A percentile compares a stretch with the other conserved stretches of the same genome.
phyloP scores from a whole-genome alignment of 2,797 vertebrate species.

The Notoglanidium macrostoma region DNA sequence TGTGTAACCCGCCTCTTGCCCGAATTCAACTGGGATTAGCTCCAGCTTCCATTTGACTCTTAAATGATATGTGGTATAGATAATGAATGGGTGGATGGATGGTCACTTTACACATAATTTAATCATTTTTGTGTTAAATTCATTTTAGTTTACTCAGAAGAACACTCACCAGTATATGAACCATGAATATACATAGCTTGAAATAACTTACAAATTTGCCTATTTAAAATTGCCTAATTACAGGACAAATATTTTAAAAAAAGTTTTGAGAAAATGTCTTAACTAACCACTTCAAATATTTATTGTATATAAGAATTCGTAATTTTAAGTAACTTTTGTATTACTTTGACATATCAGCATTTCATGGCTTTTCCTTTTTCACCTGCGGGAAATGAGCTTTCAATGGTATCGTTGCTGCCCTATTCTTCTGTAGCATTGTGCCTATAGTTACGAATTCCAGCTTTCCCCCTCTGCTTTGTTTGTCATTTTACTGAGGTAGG shows the following conservation, averaged over 20 bases:
- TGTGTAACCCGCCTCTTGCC: no score
- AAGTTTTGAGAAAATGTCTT: background rate
- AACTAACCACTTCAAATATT: background rate
- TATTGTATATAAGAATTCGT: background rate
- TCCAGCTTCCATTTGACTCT: no score
- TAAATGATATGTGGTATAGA: no score
- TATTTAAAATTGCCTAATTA: background rate
- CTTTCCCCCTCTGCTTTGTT: background rate
- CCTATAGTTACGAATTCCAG: background rate
- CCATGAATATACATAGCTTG: background rate
- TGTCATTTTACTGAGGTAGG: background rate
- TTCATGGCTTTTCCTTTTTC: background rate
- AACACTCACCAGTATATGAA: background rate
- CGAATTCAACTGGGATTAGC: no score
- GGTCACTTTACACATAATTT: no score
- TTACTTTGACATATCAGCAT: background rate
- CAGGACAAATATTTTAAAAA: background rate
- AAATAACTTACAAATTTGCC: background rate
- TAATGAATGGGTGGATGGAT: no score
- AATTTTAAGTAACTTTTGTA: background rate
- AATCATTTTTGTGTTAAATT: background rate
- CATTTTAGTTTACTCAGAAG: background rate
- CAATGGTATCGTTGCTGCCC: background rate
- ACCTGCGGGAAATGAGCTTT: background rate
- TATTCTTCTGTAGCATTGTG: background rate